Base-by-base conservation (phyloP, 1,140 invertebrate genomes). In the Pomacea maculata region DNA sequence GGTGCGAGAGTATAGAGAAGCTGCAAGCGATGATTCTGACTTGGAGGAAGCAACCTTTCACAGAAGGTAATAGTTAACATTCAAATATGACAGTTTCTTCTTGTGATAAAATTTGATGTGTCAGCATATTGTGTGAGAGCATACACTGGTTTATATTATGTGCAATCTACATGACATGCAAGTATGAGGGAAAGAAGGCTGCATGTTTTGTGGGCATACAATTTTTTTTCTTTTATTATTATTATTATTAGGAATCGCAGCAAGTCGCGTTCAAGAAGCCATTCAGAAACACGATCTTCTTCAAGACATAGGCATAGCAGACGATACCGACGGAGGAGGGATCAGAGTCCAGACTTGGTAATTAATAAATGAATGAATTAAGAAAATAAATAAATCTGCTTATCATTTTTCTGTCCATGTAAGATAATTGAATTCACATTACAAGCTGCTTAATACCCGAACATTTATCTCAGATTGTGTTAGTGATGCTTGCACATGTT, bases 1-100 rank as follows among this genome's bases (percentile, higher is more conserved):
- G 82, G 82, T 87, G 6, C 74, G 85, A 65, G 85, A 87, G 74
- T 87, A 84, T 57, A 78, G 82, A 14, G 84, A 85, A 71, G 86
- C 83, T 76, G 83, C 82, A 10, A 87, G 86, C 78, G 85, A 85
- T 11, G 86, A 85, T 63, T 85, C 86, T n/a, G 86, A 86, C 34
- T 75, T 80, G 25, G 85, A 86, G 29, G 71, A 65, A 21, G 76
- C 80, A 17, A 70, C 74, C 25, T 34, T 71, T 45, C 74, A 81
- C 55, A 80, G 75, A 81, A 83, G 85, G 85, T 85, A 9, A 61
- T 61, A 61, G 15, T 61, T 61, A 61, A 61, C 15, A 61, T 17
- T 61, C 57, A 61, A 11, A 61, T 61, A 14, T 61, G 57, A 61
- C 57, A 14, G 57, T 61, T 61, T 61, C 6, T 61, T 2, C 57